These are phyloP conservation scores for Dryas iulia DNA, from an alignment of 1,140 invertebrate species.

Conservation along the genomic window DNA sequence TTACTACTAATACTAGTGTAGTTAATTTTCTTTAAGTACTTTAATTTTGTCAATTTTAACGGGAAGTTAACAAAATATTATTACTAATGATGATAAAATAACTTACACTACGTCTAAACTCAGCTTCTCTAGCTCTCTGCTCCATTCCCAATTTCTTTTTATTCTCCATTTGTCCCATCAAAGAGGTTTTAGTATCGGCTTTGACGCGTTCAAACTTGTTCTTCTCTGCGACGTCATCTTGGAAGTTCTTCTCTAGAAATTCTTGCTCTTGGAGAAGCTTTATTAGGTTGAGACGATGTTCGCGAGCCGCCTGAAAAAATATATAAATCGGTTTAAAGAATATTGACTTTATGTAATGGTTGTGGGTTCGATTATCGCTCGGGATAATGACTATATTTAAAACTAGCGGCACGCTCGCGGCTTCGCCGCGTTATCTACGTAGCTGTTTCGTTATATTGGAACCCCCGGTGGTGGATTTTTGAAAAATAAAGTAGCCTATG, in stretches of 20 bases:
- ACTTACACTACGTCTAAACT: slow-evolving; percentile 44
- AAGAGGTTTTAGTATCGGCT: slow-evolving; percentile 37
- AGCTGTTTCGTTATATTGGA: too few relatives aligned
- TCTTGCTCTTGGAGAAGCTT: slow-evolving; percentile 59
- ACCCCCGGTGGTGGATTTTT: too few relatives aligned
- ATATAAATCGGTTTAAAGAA: too few relatives aligned
- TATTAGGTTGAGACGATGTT: slow-evolving; percentile 53
- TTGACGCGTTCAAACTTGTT: slow-evolving; percentile 35
- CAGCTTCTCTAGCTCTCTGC: slow-evolving; percentile 28
- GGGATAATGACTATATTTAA: too few relatives aligned
- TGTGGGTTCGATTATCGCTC: too few relatives aligned
- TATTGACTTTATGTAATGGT: too few relatives aligned
- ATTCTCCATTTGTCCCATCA: slow-evolving; percentile 44
- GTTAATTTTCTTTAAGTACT: slow-evolving; percentile 25
- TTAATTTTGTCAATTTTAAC: slow-evolving; percentile 25
- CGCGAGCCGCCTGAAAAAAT: slow-evolving; percentile 42
- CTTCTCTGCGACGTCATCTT: slow-evolving; percentile 43
- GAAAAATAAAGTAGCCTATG: too few relatives aligned
- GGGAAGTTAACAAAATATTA: slow-evolving; percentile 42
- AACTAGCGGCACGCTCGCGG: too few relatives aligned
- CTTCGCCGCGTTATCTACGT: too few relatives aligned
- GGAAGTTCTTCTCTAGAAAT: slow-evolving; percentile 48
- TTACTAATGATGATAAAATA: slow-evolving; percentile 36
- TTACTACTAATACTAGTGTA: too few relatives aligned
- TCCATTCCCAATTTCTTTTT: slow-evolving; percentile 21